These are phyloP conservation scores for Apodemia zela DNA, from an alignment of 2,888 invertebrate species.

Conservation along the genomic window DNA sequence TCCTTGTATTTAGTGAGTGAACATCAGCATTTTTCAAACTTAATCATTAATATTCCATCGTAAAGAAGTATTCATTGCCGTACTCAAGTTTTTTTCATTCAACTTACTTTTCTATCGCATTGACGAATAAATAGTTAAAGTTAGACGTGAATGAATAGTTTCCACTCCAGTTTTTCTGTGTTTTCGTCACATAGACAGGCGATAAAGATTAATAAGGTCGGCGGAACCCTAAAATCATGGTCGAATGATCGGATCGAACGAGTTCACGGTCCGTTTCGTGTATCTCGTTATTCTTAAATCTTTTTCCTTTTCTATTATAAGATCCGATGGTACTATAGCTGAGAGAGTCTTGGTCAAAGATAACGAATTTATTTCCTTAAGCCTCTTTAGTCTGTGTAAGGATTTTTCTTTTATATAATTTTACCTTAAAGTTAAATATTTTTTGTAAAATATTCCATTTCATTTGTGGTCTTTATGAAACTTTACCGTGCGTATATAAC, in stretches of 20 bases:
- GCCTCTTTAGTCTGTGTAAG: slow-evolving; percentile 19
- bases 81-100: not conserved
- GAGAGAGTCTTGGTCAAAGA: slow-evolving; percentile 34
- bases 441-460: too few relatives aligned
- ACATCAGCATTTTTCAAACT: too few relatives aligned
- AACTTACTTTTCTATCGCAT: not conserved
- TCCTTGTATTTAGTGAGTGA: too few relatives aligned
- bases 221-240: slow-evolving; percentile 46
- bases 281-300: slow-evolving; percentile 50
- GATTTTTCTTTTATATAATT: too few relatives aligned
- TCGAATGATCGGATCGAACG: slow-evolving; percentile 44
- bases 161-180: slow-evolving; percentile 22
- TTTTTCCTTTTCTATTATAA: slow-evolving; percentile 51
- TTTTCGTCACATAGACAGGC: slow-evolving; percentile 29
- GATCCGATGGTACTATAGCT: slow-evolving; percentile 37
- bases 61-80: not conserved
- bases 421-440: too few relatives aligned
- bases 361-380: slow-evolving; percentile 32
- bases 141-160: slow-evolving; percentile 15
- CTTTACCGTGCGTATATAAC: too few relatives aligned
- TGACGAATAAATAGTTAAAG: slow-evolving; percentile 11
- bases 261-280: slow-evolving; percentile 50
- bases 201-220: slow-evolving; percentile 40
- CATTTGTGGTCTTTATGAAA: too few relatives aligned
- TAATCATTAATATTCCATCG: not conserved